Percentiles rank a stretch among this genome's conserved stretches.
Evolutionary conservation across 2,113 vertebrate genomes (phyloP).

Genomic region (Triplophysa tibetana): DNA sequence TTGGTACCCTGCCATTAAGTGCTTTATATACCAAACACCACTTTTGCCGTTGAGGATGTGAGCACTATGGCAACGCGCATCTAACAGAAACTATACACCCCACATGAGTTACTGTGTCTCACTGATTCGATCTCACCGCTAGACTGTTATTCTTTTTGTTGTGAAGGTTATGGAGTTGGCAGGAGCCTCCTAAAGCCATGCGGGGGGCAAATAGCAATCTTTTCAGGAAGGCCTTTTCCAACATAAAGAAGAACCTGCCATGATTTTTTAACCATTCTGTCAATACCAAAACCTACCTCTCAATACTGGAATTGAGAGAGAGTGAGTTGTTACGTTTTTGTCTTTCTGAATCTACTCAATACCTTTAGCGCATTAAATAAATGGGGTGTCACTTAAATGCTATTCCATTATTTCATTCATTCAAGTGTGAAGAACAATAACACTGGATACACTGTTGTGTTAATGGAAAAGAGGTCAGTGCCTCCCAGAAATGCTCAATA

Average conservation of each 20-base stretch:
- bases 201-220: slow-evolving; percentile 14
- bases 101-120: slow-evolving; percentile 39
- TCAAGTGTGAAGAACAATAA: slow-evolving; percentile 29
- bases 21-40: neutral
- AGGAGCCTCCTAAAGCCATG: neutral
- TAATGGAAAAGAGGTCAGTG: slow-evolving; percentile 37
- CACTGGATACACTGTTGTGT: slow-evolving; percentile 6
- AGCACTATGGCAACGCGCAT: neutral
- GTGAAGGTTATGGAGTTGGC: slow-evolving; percentile 48
- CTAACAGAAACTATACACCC: slow-evolving; percentile 43
- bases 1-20: neutral
- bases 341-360: neutral
- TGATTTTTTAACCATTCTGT: slow-evolving; percentile 4
- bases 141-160: slow-evolving; percentile 32
- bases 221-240: neutral
- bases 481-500: neutral
- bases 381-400: slow-evolving; percentile 22
- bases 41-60: slow-evolving; percentile 6
- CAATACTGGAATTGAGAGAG: neutral
- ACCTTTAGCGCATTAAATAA: slow-evolving; percentile 35
- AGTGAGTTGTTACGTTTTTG: neutral
- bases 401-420: slow-evolving; percentile 32
- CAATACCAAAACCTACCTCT: slow-evolving; percentile 10
- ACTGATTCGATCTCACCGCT: slow-evolving; percentile 38
- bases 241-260: slow-evolving; percentile 38